Evolutionary conservation across 2,888 invertebrate genomes (phyloP).

Genomic region (Ormyrus labotus): DNA sequence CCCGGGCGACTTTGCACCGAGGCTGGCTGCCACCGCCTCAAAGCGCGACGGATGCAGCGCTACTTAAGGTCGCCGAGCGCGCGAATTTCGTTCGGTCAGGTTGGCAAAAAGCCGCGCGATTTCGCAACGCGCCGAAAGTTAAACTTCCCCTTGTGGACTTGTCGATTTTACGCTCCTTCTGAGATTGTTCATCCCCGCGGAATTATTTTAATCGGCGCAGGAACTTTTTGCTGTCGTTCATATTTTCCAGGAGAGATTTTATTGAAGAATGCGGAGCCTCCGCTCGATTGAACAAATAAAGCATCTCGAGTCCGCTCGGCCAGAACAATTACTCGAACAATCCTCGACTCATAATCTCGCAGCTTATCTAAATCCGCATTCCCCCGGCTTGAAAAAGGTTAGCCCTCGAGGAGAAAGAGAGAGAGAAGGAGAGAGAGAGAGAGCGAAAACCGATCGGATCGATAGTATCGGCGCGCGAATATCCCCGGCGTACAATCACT

Average conservation of each 20-base stretch:
- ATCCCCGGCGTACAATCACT: conserved; percentile 2
- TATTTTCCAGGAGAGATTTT: too few species aligned
- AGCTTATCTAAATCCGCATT: too few species aligned
- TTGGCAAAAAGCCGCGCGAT: conserved; percentile 31
- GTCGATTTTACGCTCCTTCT: neutral
- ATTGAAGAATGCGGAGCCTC: too few species aligned
- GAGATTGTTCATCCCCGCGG: too few species aligned
- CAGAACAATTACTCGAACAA: neutral
- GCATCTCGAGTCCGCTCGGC: neutral
- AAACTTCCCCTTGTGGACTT: neutral
- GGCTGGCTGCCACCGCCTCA: neutral
- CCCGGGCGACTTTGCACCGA: conserved; percentile 29
- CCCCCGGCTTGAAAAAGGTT: neutral
- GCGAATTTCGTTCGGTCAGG: conserved; percentile 21
- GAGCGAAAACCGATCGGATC: conserved; percentile 8
- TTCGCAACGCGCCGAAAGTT: neutral
- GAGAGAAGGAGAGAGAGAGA: too few species aligned
- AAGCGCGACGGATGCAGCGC: conserved; percentile 7
- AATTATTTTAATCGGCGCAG: too few species aligned
- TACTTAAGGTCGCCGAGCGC: conserved; percentile 4
- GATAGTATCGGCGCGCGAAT: conserved; percentile 20
- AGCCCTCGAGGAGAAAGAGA: too few species aligned
- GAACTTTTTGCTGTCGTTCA: too few species aligned
- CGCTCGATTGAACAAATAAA: neutral
- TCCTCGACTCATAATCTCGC: too few species aligned